Conservation (phyloP, 2,888 invertebrate genomes). For the Cheilosia vernalis region DNA sequence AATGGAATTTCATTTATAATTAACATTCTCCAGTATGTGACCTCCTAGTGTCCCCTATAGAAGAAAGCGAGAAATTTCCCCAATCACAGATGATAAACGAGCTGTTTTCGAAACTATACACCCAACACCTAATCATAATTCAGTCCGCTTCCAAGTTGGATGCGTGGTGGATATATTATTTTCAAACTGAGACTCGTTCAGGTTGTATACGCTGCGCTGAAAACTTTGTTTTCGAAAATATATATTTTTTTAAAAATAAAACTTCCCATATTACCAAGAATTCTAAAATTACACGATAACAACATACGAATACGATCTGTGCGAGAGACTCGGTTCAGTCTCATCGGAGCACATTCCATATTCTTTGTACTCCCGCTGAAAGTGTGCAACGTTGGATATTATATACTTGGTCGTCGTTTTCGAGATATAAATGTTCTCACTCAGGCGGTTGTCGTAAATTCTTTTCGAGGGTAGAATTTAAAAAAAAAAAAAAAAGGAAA, state of each 20-base stretch:
- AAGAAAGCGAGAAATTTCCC: conserved; percentile 47
- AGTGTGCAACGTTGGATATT: conserved; percentile 52
- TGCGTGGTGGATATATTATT: conserved; percentile 28
- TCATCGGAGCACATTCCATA: conserved; percentile 58
- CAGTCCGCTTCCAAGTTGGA: background rate
- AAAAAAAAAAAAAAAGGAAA: conserved; percentile 75
- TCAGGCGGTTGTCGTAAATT: conserved; percentile 59
- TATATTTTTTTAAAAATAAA: conserved; percentile 76
- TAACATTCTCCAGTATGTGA: conserved; percentile 67
- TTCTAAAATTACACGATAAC: conserved; percentile 78
- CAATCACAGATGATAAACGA: conserved; percentile 46
- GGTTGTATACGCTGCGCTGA: conserved; percentile 23
- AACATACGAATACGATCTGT: conserved; percentile 74
- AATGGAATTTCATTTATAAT: conserved; percentile 60
- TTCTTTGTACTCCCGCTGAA: conserved; percentile 43
- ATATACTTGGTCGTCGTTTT: conserved; percentile 63
- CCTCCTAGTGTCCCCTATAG: conserved; percentile 66
- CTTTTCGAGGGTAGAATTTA: conserved; percentile 58
- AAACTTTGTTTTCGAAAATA: conserved; percentile 57
- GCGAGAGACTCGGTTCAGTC: conserved; percentile 38
- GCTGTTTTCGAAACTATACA: conserved; percentile 33
- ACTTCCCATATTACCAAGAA: conserved; percentile 78
- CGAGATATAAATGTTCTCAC: conserved; percentile 76
- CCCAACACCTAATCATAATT: conserved; percentile 45
- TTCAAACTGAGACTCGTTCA: conserved; percentile 47